Base-by-base conservation (phyloP, 37 sponge, comb jelly and placozoan genomes). In the Bolinopsis microptera region DNA sequence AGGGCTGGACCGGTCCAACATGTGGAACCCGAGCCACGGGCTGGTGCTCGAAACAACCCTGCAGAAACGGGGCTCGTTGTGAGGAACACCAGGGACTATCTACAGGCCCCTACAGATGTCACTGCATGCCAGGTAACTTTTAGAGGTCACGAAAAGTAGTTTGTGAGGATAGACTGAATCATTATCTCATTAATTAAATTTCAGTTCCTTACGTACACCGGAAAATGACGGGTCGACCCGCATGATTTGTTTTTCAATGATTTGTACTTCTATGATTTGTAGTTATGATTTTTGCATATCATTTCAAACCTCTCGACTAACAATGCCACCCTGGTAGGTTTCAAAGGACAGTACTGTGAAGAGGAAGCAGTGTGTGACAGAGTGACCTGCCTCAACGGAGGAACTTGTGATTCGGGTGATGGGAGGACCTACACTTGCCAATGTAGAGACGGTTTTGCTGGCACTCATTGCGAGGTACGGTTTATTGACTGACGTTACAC, bases 1-100 rank as follows among this genome's bases (percentile, higher is more conserved):
- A 40, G 1, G 90, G 90, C 30, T 86, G 90, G 90, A 86, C 61
- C 24, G 90, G 90, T n/a, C 34, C 25, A 28, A 86, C 90, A 5
- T 86, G 90, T 30, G 18, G 36, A 0, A 48, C 31, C 30, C 61
- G 39, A 48, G 31, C 31, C 26, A n/a, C 26, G 3, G 38, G n/a
- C 41, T 86, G 90, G 90, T 86, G 90, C 30, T 24, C 25, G 26
- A 13, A 5, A 0, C 22, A 39, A 22, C 90, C 90, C 41, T 86
- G 90, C 36, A 28, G 32, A 9, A 86, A 86, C 31, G 90, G 61
- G 13, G 90, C 36, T 22, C 0, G 31, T 1, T 86, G 90, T 40
- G 25, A 28, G 31, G 90, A 86, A n/a, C 26, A 30, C 26, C 26
- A 28, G 3, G 26, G 61, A 18, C 61, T 48, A 5, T 48, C 13